These are phyloP conservation scores for Hippasteria phrygiana DNA, from an alignment of 53 echinoderm and acorn worm species.

Conservation along the genomic window DNA sequence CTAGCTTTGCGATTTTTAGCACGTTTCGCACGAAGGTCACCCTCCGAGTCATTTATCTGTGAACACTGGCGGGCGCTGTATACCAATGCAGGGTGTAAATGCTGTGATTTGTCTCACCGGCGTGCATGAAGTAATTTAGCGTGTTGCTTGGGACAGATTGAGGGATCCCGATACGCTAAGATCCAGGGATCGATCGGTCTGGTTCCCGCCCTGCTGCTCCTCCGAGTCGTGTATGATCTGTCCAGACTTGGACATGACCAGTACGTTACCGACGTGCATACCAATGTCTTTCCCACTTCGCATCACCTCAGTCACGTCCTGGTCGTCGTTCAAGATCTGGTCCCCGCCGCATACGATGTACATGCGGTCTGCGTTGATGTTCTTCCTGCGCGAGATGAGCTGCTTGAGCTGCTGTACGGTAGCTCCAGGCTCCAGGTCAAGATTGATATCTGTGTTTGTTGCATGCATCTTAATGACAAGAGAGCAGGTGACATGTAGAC, in stretches of 20 bases:
- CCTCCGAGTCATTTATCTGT: too few species aligned
- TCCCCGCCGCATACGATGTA: conserved; percentile 60
- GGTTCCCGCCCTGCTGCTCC: background rate
- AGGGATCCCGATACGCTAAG: conserved; percentile 42
- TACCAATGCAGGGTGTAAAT: too few species aligned
- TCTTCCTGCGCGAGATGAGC: conserved; percentile 47
- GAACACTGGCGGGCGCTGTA: too few species aligned
- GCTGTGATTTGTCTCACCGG: too few species aligned
- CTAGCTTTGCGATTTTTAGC: too few species aligned
- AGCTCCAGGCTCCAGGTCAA: conserved; percentile 69
- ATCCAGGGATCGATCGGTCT: conserved; percentile 17
- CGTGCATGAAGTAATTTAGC: too few species aligned
- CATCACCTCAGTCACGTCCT: conserved; percentile 55
- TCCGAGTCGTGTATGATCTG: conserved; percentile 29
- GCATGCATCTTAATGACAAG: conserved; percentile 43
- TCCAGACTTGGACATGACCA: conserved; percentile 66
- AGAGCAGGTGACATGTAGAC: conserved; percentile 37
- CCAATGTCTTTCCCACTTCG: conserved; percentile 39
- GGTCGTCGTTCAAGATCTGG: conserved; percentile 61
- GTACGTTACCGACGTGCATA: conserved; percentile 68
- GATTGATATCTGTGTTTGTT: conserved; percentile 24
- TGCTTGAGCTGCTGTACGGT: conserved; percentile 67
- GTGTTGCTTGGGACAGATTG: conserved; percentile 1
- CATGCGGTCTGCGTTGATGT: conserved; percentile 40
- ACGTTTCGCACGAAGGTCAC: too few species aligned